These are phyloP conservation scores for Meloidogyne exigua DNA, from an alignment of 1,140 invertebrate species.

Conservation along the genomic window DNA sequence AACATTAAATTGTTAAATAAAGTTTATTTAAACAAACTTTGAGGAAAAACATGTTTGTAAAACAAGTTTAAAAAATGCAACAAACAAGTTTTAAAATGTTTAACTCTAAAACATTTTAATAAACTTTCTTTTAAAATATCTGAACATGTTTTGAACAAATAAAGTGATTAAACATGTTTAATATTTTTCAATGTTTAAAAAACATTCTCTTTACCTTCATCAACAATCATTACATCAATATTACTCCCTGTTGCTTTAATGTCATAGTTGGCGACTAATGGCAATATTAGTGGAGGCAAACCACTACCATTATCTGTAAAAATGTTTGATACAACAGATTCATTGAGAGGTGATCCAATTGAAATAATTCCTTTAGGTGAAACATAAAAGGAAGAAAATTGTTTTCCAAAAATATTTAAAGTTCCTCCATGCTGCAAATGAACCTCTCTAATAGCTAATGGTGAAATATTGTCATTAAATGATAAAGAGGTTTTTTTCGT, in stretches of 20 bases:
- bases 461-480: background rate
- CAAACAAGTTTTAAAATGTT: too few species aligned
- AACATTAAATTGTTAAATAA: background rate
- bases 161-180: background rate
- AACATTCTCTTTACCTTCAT: slow-evolving; percentile 22
- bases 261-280: background rate
- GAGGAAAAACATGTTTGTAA: too few species aligned
- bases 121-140: too few species aligned
- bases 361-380: slow-evolving; percentile 19
- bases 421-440: background rate
- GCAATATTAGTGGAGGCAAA: background rate
- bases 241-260: background rate
- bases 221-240: background rate
- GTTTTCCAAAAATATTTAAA: slow-evolving; percentile 18
- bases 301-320: slow-evolving; percentile 1
- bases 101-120: too few species aligned
- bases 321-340: background rate
- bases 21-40: background rate
- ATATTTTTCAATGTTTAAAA: slow-evolving; percentile 20
- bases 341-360: background rate
- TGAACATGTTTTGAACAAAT: background rate
- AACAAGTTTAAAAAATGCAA: too few species aligned
- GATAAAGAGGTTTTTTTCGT: background rate
- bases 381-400: slow-evolving; percentile 11
- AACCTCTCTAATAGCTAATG: background rate